Conservation (phyloP, 2,113 vertebrate species). For the Hemiprocne comata region DNA sequence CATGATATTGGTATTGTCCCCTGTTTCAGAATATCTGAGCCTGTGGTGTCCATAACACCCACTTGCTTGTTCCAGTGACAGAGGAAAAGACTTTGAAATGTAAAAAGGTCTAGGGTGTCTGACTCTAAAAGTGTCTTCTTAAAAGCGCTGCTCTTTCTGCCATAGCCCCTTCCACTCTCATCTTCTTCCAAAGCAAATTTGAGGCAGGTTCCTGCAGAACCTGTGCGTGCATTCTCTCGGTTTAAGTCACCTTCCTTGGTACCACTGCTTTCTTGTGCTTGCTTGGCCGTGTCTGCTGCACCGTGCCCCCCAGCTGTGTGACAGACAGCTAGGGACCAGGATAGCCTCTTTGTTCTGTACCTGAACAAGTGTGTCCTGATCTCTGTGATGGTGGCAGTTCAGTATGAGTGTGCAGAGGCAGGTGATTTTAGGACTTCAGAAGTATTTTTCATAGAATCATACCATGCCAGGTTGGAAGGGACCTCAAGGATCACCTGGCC, state of each 20-base stretch:
- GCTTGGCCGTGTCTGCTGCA: background rate
- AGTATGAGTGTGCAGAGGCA: background rate
- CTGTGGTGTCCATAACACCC: background rate
- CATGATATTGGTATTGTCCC: fast-evolving
- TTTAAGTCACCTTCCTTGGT: background rate
- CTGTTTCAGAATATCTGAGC: background rate
- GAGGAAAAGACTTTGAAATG: background rate
- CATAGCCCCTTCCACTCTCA: background rate
- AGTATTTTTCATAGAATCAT: background rate
- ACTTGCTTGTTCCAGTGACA: background rate
- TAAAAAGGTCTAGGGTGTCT: background rate
- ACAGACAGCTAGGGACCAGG: background rate
- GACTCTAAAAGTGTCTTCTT: background rate
- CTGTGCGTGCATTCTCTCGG: background rate
- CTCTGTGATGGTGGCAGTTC: background rate
- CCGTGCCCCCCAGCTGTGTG: background rate
- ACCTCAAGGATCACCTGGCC: no score
- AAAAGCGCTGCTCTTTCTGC: background rate
- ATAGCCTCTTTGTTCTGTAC: background rate
- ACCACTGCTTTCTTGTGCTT: background rate
- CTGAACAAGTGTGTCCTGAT: background rate
- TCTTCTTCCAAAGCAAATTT: background rate
- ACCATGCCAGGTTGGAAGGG: no score
- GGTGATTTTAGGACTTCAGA: background rate
- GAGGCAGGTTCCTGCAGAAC: background rate